Conservation (phyloP, 2,113 vertebrate genomes). For the Lagopus muta region DNA sequence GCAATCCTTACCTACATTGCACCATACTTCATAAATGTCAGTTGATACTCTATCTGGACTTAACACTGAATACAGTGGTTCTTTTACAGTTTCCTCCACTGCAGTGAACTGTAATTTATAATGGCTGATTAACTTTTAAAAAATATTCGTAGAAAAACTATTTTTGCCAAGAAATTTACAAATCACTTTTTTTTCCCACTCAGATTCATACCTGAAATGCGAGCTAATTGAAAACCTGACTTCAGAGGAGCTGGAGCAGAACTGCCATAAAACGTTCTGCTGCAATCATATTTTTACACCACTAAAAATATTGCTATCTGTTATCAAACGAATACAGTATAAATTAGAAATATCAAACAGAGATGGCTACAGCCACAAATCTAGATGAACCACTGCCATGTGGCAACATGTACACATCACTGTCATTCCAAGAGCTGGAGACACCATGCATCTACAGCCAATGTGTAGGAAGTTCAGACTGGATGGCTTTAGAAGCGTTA, state of each 20-base stretch:
- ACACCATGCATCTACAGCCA: not conserved
- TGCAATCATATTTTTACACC: not conserved
- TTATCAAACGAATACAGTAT: not conserved
- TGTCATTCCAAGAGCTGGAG: not conserved
- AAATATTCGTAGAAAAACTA: not conserved
- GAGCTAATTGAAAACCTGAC: not conserved
- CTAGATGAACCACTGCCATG: not conserved
- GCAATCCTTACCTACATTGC: fast-evolving
- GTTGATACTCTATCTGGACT: not conserved
- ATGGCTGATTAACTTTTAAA: not conserved
- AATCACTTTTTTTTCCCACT: not conserved
- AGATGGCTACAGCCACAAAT: not conserved
- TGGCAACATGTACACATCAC: not conserved
- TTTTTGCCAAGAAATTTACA: not conserved
- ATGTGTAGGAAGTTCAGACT: not conserved
- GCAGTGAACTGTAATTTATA: not conserved
- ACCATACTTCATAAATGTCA: not conserved
- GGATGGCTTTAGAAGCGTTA: not conserved
- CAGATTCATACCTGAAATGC: not conserved
- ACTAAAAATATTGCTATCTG: not conserved
- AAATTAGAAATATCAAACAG: not conserved
- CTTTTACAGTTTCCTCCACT: not conserved
- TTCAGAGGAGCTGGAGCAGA: not conserved
- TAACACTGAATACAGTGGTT: fast-evolving
- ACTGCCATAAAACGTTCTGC: not conserved